phyloP scores from a whole-genome alignment of 2,113 vertebrate genomes.

The Jaculus jaculus region DNA sequence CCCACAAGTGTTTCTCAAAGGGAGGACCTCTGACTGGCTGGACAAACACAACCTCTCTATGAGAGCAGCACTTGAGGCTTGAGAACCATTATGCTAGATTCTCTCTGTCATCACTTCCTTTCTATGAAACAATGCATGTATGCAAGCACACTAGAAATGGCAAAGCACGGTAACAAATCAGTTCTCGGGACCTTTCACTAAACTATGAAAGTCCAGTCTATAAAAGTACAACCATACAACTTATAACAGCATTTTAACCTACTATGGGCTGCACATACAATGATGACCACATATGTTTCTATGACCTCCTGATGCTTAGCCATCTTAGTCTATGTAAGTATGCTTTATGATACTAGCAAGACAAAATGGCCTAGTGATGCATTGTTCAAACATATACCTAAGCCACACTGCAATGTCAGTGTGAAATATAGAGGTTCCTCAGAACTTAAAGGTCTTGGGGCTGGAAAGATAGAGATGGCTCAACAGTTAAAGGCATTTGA shows the following conservation, averaged over 20 bases:
- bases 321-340: background rate
- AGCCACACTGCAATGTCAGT: background rate
- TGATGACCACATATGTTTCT: background rate
- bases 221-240: background rate
- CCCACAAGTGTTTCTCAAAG: background rate
- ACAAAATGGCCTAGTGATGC: background rate
- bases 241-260: background rate
- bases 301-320: background rate
- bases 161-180: background rate
- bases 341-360: background rate
- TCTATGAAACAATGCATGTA: background rate
- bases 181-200: background rate
- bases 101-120: background rate
- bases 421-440: background rate
- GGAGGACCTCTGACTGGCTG: background rate
- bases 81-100: background rate
- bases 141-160: background rate
- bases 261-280: background rate
- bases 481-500: background rate
- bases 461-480: background rate
- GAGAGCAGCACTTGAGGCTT: background rate
- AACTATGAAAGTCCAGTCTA: background rate
- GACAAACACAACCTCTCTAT: background rate
- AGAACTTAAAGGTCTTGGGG: background rate
- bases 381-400: background rate